Conservation (phyloP, 2,888 invertebrate genomes). For the Dryocosmus kuriphilus region DNA sequence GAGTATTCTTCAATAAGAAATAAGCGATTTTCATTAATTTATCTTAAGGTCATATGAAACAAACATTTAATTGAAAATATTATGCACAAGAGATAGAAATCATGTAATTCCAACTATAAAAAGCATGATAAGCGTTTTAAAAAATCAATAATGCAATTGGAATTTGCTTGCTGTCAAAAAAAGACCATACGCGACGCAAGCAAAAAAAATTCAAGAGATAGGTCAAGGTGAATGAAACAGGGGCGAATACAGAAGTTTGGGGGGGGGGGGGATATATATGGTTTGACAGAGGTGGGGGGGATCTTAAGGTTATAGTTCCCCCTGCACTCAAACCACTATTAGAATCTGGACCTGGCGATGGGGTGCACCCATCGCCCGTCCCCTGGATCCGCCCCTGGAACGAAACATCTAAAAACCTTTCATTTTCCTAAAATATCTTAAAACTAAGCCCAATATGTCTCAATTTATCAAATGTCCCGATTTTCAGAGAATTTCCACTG, state of each 20-base stretch:
- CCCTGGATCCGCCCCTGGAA: too few relatives aligned
- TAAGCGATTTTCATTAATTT: neutral
- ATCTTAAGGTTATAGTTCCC: too few relatives aligned
- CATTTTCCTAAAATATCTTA: neutral
- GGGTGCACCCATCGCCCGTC: too few relatives aligned
- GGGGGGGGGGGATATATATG: too few relatives aligned
- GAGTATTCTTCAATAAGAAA: neutral
- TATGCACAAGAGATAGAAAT: neutral
- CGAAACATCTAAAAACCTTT: too few relatives aligned
- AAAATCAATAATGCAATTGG: neutral
- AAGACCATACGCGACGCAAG: neutral
- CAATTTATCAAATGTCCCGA: neutral
- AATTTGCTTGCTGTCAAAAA: neutral
- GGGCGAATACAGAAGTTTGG: too few relatives aligned
- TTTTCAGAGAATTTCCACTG: neutral
- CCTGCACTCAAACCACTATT: too few relatives aligned
- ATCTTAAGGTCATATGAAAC: neutral
- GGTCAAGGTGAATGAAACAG: constrained; percentile 2
- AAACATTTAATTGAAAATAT: neutral
- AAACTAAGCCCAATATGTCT: neutral
- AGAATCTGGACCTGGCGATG: too few relatives aligned
- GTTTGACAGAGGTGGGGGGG: too few relatives aligned
- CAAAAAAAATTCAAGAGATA: neutral
- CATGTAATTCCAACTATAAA: neutral
- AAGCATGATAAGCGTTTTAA: neutral